Evolutionary conservation across 2,888 invertebrate genomes (phyloP).

Genomic region (Neelides folsomi): DNA sequence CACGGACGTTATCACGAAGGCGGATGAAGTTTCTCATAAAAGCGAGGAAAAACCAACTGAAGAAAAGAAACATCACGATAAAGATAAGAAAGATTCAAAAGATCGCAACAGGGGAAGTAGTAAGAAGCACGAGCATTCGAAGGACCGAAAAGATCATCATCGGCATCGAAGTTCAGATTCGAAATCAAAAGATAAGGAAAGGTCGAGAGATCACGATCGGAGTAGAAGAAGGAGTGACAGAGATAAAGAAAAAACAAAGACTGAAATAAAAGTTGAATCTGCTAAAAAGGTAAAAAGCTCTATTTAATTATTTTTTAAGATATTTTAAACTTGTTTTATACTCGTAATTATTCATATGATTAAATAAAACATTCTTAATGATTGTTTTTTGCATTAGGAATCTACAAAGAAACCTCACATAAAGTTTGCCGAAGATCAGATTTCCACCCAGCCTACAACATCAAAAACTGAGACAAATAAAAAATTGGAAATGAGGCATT

Average conservation of each 20-base stretch:
- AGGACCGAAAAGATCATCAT: slow-evolving; percentile 16
- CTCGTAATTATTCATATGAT: no score
- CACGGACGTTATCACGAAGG: slow-evolving; percentile 6
- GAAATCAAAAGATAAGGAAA: slow-evolving; percentile 20
- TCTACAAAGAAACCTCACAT: no score
- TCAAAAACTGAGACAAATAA: no score
- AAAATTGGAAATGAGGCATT: slow-evolving; percentile 1
- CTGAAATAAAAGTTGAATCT: slow-evolving; percentile 26
- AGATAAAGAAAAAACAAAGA: slow-evolving; percentile 21
- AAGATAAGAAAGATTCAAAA: slow-evolving; percentile 33
- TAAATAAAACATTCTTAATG: no score
- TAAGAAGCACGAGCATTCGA: slow-evolving; percentile 14
- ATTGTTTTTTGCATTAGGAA: no score
- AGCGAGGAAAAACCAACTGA: slow-evolving; percentile 1
- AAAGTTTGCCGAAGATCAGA: no score
- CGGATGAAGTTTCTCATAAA: neutral
- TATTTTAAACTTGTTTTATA: no score
- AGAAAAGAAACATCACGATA: slow-evolving; percentile 28
- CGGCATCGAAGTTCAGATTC: slow-evolving; percentile 8
- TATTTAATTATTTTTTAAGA: neutral
- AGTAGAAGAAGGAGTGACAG: slow-evolving; percentile 24
- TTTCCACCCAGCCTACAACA: no score
- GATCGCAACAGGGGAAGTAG: slow-evolving; percentile 27
- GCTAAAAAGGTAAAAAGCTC: slow-evolving; percentile 1
- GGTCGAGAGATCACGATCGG: slow-evolving; percentile 15